Evolutionary conservation across 2,888 invertebrate species (phyloP).

Genomic region (Rhyacophila evoluta): DNA sequence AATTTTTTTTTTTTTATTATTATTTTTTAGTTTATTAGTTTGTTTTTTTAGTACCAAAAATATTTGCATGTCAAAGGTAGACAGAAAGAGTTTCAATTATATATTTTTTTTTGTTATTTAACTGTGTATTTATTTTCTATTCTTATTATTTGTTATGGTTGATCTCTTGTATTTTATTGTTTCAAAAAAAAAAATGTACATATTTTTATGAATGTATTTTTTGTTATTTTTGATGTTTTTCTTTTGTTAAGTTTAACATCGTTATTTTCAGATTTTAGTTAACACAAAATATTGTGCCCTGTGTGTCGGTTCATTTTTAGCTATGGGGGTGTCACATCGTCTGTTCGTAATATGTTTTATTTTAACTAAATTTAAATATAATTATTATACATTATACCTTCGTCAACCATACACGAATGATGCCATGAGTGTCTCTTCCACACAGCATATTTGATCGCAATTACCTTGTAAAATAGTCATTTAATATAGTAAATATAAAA

Average conservation of each 20-base stretch:
- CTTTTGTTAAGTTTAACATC: background rate
- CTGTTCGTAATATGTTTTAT: background rate
- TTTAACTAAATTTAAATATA: background rate
- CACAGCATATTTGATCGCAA: background rate
- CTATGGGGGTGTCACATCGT: background rate
- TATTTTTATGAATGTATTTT: conserved; percentile 17
- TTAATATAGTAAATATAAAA: background rate
- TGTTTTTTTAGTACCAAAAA: background rate
- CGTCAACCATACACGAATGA: background rate
- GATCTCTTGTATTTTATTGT: background rate
- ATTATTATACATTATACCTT: background rate
- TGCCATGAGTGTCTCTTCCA: background rate
- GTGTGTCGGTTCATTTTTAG: background rate
- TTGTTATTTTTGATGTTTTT: background rate
- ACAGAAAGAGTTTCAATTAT: background rate
- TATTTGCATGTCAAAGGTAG: conserved; percentile 17
- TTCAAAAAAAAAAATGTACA: background rate
- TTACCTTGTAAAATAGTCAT: background rate
- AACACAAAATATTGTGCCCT: background rate
- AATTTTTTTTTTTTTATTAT: background rate
- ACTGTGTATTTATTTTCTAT: background rate
- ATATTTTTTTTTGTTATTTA: background rate
- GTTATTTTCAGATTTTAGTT: conserved; percentile 8
- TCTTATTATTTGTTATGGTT: background rate
- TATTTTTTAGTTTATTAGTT: background rate